Percentiles rank a stretch among this genome's conserved stretches.
Conservation (phyloP, 2,797 vertebrate genomes). For the Cyclopterus lumpus region DNA sequence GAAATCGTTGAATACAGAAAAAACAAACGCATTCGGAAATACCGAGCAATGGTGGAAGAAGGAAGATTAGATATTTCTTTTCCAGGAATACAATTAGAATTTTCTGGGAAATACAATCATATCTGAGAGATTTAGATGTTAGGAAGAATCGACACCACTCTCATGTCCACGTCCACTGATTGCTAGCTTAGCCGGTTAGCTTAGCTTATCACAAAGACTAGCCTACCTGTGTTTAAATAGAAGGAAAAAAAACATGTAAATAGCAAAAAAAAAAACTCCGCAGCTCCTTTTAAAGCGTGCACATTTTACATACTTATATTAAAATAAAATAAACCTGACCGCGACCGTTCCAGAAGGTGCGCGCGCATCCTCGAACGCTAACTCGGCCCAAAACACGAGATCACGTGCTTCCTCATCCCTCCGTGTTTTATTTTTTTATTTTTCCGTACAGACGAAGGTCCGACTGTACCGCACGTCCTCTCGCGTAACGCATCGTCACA, state of each 20-base stretch:
- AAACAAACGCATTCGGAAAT: not conserved
- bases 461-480: constrained; percentile 3
- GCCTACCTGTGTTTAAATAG: not conserved
- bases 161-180: not conserved
- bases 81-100: not conserved
- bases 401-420: not conserved
- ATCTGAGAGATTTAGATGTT: not conserved
- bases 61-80: too few species aligned
- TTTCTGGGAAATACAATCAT: not conserved
- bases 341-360: too few species aligned
- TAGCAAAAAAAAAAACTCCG: not conserved
- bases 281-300: not conserved
- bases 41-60: not conserved
- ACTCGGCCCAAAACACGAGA: not conserved
- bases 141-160: not conserved
- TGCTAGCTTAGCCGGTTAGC: not conserved
- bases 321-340: too few species aligned
- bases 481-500: constrained; percentile 14
- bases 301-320: too few species aligned
- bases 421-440: not conserved
- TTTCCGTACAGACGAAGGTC: not conserved
- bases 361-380: too few species aligned
- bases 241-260: too few species aligned
- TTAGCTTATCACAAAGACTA: not conserved
- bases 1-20: not conserved